Percentiles rank a stretch among this genome's conserved stretches.
These are phyloP conservation scores for Ooceraea biroi DNA, from an alignment of 1,140 invertebrate species.

Conservation along the genomic window DNA sequence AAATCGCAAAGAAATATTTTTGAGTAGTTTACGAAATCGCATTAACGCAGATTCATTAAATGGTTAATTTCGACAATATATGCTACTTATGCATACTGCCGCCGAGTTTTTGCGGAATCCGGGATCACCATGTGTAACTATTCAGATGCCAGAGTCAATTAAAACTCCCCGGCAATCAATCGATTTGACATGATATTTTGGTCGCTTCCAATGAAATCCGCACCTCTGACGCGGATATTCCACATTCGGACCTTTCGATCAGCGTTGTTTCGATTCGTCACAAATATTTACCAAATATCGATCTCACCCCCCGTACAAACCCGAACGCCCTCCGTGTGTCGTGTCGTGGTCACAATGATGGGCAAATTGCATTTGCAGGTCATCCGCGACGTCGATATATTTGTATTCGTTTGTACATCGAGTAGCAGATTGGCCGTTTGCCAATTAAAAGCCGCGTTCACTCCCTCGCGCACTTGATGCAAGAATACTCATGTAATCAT, in stretches of 20 bases:
- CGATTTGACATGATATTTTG: conserved; percentile 56
- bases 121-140: conserved; percentile 9
- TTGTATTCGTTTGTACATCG: conserved; percentile 74
- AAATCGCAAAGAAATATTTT: not conserved
- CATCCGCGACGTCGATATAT: conserved; percentile 72
- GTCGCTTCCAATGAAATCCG: conserved; percentile 54
- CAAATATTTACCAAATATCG: conserved; percentile 79
- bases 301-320: conserved; percentile 40
- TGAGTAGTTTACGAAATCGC: not conserved
- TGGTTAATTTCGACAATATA: not conserved
- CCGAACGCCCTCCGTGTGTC: conserved; percentile 31
- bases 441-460: conserved; percentile 75
- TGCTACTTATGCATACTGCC: too few species aligned
- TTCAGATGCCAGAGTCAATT: conserved; percentile 20
- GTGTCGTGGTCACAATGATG: conserved; percentile 61
- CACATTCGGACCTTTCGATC: conserved; percentile 47
- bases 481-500: conserved; percentile 44
- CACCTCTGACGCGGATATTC: conserved; percentile 65
- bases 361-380: conserved; percentile 75
- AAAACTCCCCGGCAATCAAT: conserved; percentile 23
- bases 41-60: not conserved
- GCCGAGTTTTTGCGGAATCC: not conserved
- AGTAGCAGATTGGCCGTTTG: conserved; percentile 70
- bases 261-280: conserved; percentile 73
- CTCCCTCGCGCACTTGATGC: conserved; percentile 30